Base-by-base conservation (phyloP, 2,797 vertebrate genomes). In the Rhadinocentrus ornatus region DNA sequence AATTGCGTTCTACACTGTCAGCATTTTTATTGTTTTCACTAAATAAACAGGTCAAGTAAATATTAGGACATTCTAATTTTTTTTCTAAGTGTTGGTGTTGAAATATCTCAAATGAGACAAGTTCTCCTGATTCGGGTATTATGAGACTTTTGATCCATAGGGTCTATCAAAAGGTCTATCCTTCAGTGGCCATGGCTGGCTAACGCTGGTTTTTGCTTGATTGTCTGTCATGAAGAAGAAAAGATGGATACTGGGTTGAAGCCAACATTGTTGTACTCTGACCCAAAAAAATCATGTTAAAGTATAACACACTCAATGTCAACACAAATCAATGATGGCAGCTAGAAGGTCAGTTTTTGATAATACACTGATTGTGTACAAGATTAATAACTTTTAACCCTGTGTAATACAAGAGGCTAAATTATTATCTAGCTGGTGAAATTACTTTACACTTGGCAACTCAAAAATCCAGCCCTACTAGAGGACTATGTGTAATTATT, bases 131-230 rank as follows among this genome's bases (percentile, higher is more conserved):
- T 27, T 24, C 12, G 12, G 32, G 11, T 65, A 22, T 31, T 6
- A 20, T 18, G 6, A 20, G 9, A 12, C n/a, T 11, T 6, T 1
- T 22, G 46, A 26, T 64, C 66, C 61, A 65, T 8, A 39, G 12
- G 18, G 15, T 27, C n/a, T 20, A 11, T 24, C 13, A 32, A 41
- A 22, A 12, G n/a, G n/a, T n/a, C 1, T 58, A 27, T 29, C 6
- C 12, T 15, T 62, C 54, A 32, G 29, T 54, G 48, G 29, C 15
- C 24, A 18, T 26, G 27, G 32, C n/a, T 24, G n/a, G 35, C 20
- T 65, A 15, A 44, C 59, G 62, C n/a, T 26, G 13, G 13, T 57
- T n/a, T n/a, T n/a, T 69, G 62, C 59, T 66, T 72, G 74, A 65
- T 70, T 75, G 69, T 67, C 66, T 27, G 37, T 50, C 16, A 31